Base-by-base conservation (phyloP, 2,113 vertebrate species). In the Apodemus speciosus region DNA sequence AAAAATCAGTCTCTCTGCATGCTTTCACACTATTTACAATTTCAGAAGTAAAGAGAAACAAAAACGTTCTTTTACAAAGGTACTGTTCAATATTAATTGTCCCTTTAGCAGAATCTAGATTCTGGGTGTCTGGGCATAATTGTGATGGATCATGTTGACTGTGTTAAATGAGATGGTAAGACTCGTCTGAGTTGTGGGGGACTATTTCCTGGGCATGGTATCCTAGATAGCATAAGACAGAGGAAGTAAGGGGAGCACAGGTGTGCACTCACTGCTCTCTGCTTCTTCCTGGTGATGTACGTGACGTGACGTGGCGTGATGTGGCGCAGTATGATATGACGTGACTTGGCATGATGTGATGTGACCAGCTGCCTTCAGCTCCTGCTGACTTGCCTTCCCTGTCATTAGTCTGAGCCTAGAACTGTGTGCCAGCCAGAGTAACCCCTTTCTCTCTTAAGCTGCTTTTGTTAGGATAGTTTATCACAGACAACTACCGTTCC, bases 1-100 rank as follows among this genome's bases (percentile, higher is more conserved):
- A 93, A 97, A 84, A 32, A 32, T 21, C 4, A 32, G 60, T 0
- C 21, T 76, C 8, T 60, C 87, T 94, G 89, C 80, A 85, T 90
- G 86, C 88, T 96, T 92, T 93, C 66, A 43, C 2, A 38, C 56
- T 87, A 89, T 9, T 97, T 96, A 35, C 4, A 73, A 25, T n/a
- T 71, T 85, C 81, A 23, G 16, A 20, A 64, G 2, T 83, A 96
- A 90, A 73, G 46, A 25, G 53, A 75, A 87, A 83, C 30, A 93
- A 83, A 95, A 76, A 43, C 1, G 18, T 88, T 71, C 9, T 10
- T 20, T 88, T 49, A 69, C 13, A 62, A 95, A 94, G n/a, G 9
- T 20, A 9, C 32, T 32, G 58, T 13, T 60, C 6, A 38, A 9
- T 40, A 56, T 81, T 16, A 81, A 81, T 30, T 49, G 27, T 49